Percentiles rank a stretch among this genome's conserved stretches.
Evolutionary conservation across 2,797 vertebrate genomes (phyloP).

Genomic region (Scolopax rusticola): DNA sequence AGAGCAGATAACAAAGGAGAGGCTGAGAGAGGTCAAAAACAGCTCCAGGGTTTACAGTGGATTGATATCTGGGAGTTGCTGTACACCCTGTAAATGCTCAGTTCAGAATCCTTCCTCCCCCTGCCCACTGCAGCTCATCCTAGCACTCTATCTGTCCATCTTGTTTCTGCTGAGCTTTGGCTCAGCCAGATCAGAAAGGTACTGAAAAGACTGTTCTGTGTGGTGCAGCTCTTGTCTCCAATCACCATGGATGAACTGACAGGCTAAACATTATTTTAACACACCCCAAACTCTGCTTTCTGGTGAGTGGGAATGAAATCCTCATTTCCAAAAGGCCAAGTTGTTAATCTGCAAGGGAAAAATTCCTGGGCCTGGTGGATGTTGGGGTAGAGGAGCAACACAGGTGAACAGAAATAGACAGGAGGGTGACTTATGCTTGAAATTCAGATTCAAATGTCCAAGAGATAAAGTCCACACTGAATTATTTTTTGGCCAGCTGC

Average conservation of each 20-base stretch:
- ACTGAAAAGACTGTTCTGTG: not conserved
- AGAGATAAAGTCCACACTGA: slow-evolving; percentile 7
- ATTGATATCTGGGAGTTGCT: not conserved
- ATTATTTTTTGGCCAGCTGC: slow-evolving; percentile 1
- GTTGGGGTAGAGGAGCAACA: not conserved
- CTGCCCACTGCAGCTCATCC: not conserved
- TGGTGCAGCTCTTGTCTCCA: not conserved
- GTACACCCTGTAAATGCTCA: not conserved
- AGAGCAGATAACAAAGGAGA: not conserved
- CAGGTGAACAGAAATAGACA: not conserved
- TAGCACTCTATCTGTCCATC: not conserved
- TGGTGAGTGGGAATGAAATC: not conserved
- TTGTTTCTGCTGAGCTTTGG: not conserved
- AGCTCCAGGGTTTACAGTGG: not conserved
- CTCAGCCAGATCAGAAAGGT: not conserved
- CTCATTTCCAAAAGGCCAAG: not conserved
- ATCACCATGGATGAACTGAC: not conserved
- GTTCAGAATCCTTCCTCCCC: not conserved
- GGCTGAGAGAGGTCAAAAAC: not conserved
- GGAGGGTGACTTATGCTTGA: not conserved
- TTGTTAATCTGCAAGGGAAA: not conserved
- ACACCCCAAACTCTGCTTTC: not conserved
- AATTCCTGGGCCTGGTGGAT: not conserved
- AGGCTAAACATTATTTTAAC: not conserved
- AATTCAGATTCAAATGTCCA: not conserved